Evolutionary conservation across 2,888 invertebrate species (phyloP), one percentile per base, ranked within the genome.

Genomic region (Microdon myrmicae): DNA sequence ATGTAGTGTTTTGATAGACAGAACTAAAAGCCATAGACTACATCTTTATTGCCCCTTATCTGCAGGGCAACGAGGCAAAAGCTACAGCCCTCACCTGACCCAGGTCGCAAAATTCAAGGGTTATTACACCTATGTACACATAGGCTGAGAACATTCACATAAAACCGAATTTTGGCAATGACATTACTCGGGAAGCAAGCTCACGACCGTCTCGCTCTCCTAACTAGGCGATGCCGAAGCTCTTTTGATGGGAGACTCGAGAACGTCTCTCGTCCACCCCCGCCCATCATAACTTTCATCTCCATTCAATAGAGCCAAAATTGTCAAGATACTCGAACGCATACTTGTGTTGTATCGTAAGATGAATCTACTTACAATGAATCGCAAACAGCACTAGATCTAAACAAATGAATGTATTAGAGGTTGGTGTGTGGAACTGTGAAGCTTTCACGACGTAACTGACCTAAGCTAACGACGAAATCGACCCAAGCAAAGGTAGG

Each of bases 111-210:
- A 41, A 41, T 37, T 44, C 38, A 58, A 58, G 29, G 41, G 39
- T 53, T 29, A 41, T 35, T 41, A 59, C 29, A 29, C 26, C n/a
- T 51, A 59, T 39, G 7, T 22, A 10, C 13, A 39, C 13, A 51
- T 44, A 37, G 16, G 17, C 41, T 48, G 32, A 55, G 54, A 43
- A n/a, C n/a, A n/a, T n/a, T 31, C 55, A 55, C 39, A 48, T 35
- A 41, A 44, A 48, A 54, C 48, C 45, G 41, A 61, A 51, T 56
- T 56, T 61, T 61, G 61, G 45, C 61, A 61, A 61, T 61, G 61
- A 61, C 61, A 61, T 61, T 61, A 49, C 39, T 43, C 31, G 39
- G 53, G 39, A 47, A 41, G 17, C 17, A 44, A 23, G 13, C 16
- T 17, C 28, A 6, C 6, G 26, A 12, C 10, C 10, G 23, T 9